Evolutionary conservation across 2,797 vertebrate species (phyloP), one percentile per base, ranked within the genome.

Genomic region (Halcyon smyrnensis): DNA sequence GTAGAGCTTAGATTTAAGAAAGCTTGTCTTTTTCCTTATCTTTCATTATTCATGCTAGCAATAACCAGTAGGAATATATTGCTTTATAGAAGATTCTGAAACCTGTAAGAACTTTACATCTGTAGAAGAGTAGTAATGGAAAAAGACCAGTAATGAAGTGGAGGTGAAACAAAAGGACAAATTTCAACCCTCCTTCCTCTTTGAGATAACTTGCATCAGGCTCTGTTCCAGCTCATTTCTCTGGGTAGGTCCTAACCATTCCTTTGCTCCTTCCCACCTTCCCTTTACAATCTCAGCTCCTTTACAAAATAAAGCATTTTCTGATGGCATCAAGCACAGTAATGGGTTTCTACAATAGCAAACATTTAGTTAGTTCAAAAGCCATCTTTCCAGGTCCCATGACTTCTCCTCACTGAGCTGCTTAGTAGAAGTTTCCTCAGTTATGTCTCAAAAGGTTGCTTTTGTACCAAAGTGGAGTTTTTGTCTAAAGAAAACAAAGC

Each of bases 41-140:
- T 63, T 91, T 78, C 8, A 0, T 83, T 91, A 64, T 83, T 54
- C 67, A 87, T 70, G 46, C 74, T 92, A 93, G 70, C 79, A 96
- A 90, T 89, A 97, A 91, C 37, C 50, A 82, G 50, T 87, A 96
- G 95, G 94, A 97, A 94, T 89, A 73, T 32, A 88, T n/a, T 53
- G 23, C 23, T 70, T 79, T 71, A 77, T 8, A 71, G 53, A 75
- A 81, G 70, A 70, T 74, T 83, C 39, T 63, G 41, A 73, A 90
- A 78, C 63, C 64, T 70, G 3, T 6, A 75, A 78, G 37, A 36
- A 59, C 41, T 70, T 71, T 16, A 45, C 23, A 84, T 34, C 1
- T 13, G 27, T 56, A 53, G 75, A 57, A 75, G 25, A 45, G 6
- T 21, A 36, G 20, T 56, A 76, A 59, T 23, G 16, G 36, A 70